phyloP scores from a whole-genome alignment of 2,888 invertebrate species.

The Phengaris arion region DNA sequence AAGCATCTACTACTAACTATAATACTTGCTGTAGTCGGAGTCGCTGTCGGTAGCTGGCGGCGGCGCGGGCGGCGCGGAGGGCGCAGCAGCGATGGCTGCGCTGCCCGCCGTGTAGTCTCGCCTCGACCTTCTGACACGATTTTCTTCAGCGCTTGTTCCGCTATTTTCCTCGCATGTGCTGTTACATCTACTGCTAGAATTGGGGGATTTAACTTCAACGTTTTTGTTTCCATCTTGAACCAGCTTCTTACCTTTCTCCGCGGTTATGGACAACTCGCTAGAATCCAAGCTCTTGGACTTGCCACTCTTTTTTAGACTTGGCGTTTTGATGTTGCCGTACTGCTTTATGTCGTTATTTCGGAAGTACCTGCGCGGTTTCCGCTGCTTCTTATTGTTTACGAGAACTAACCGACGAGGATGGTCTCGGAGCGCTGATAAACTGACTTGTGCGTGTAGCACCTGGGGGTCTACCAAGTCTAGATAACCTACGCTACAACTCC shows the following conservation, averaged over 20 bases:
- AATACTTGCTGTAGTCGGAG: conserved; percentile 79
- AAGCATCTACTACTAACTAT: conserved; percentile 78
- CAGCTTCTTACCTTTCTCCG: conserved; percentile 61
- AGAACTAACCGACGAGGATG: conserved; percentile 88
- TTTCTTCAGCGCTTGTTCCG: conserved; percentile 52
- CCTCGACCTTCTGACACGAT: conserved; percentile 43
- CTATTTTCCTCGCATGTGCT: conserved; percentile 55
- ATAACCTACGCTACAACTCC: conserved; percentile 94
- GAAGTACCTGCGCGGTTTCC: conserved; percentile 62
- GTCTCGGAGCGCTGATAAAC: conserved; percentile 84
- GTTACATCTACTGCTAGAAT: conserved; percentile 50
- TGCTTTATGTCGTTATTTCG: conserved; percentile 54
- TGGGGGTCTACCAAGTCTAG: conserved; percentile 89
- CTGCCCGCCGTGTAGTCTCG: conserved; percentile 52
- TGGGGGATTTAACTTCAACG: conserved; percentile 45
- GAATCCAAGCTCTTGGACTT: conserved; percentile 93
- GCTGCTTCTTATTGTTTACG: conserved; percentile 83
- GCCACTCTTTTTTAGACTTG: conserved; percentile 83
- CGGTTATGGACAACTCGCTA: conserved; percentile 85
- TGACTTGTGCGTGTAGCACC: conserved; percentile 86
- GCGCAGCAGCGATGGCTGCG: conserved; percentile 32
- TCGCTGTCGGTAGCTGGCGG: conserved; percentile 58
- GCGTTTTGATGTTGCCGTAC: conserved; percentile 53
- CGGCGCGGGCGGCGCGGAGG: conserved; percentile 40
- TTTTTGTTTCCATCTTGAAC: conserved; percentile 42